Base-by-base conservation (phyloP, 1,140 invertebrate species). In the Bacillus rossius region DNA sequence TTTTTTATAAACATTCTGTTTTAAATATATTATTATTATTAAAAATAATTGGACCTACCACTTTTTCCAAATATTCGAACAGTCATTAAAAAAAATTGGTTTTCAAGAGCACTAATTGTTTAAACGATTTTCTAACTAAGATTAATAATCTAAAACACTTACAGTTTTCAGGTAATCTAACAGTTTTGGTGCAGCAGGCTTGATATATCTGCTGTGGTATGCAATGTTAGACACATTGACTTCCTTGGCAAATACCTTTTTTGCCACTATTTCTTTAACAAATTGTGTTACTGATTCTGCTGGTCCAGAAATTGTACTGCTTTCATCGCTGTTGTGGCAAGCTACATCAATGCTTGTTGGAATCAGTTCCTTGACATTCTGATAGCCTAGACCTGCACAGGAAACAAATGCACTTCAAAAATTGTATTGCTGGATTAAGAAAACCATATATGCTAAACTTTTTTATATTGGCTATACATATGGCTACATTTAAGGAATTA, bases 91-190 rank as follows among this genome's bases (percentile, higher is more conserved):
- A 40, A 40, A 40, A n/a, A 13, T 40, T 40, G 38, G 38, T n/a
- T n/a, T n/a, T n/a, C n/a, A n/a, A n/a, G n/a, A n/a, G n/a, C n/a
- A n/a, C 13, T 13, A 40, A 40, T 13, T 13, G 13, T 40, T 40
- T n/a, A 40, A n/a, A 40, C 13, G 13, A n/a, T 13, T 13, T 13
- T 13, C 38, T 40, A 40, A 40, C n/a, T 13, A n/a, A 40, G 13
- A 40, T 40, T 40, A n/a, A n/a, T n/a, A n/a, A n/a, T n/a, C n/a
- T n/a, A n/a, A n/a, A n/a, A n/a, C n/a, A n/a, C 14, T 55, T 66
- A 91, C 83, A 70, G 88, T 74, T 67, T 76, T 81, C 57, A 97
- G 71, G 63, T 88, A 85, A 61, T 82, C 75, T 10, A 91, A 69
- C 8, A 98, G 75, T 34, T 77, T 81, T 0, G 89, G 84, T 16